Conservation (phyloP, 92 coral and sea anemone species). For the Porites rus region DNA sequence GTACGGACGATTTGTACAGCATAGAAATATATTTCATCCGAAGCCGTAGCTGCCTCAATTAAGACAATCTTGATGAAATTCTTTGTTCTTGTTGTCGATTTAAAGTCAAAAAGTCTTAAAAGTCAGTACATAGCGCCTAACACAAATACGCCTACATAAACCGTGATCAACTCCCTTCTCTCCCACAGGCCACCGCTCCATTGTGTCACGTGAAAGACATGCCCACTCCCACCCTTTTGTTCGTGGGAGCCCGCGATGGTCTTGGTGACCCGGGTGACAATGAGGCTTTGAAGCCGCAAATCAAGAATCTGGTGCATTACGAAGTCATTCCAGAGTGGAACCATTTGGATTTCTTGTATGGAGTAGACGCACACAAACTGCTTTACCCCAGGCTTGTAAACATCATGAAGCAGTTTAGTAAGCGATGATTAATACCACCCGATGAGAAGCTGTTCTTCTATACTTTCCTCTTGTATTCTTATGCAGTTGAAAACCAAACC, state of each 20-base stretch:
- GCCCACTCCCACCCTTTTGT: constrained; percentile 81
- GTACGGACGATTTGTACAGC: no score
- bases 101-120: neutral
- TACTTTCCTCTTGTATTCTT: no score
- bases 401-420: constrained; percentile 14
- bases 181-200: constrained; percentile 79
- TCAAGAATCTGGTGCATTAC: constrained; percentile 64
- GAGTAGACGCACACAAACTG: constrained; percentile 70
- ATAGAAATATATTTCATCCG: no score
- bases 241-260: constrained; percentile 77
- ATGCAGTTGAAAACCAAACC: no score
- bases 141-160: neutral
- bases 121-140: neutral
- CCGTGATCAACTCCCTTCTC: neutral
- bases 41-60: no score
- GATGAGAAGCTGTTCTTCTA: no score
- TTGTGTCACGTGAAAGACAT: constrained; percentile 72
- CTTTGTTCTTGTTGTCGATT: no score
- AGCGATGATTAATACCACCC: neutral
- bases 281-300: constrained; percentile 57
- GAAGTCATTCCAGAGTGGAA: constrained; percentile 78
- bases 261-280: constrained; percentile 86
- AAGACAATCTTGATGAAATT: no score
- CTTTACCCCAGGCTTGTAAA: constrained; percentile 68
- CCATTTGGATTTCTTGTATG: constrained; percentile 83